Conservation (phyloP, 2,888 invertebrate genomes). For the Tetheella fluctuosa region DNA sequence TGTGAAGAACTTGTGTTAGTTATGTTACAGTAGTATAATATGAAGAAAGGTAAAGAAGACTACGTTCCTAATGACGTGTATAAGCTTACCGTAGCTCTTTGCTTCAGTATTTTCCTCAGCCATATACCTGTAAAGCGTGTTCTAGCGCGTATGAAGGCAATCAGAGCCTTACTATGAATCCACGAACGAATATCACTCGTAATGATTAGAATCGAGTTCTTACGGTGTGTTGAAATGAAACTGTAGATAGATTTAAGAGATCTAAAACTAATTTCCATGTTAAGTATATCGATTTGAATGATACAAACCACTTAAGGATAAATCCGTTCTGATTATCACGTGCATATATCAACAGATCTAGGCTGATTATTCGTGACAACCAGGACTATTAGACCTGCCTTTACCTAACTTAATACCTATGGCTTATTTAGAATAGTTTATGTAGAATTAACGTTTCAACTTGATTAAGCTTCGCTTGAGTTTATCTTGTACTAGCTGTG, state of each 20-base stretch:
- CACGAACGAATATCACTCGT: neutral
- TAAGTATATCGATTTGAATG: constrained; percentile 1
- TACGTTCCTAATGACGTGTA: neutral
- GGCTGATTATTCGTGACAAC: neutral
- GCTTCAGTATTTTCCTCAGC: neutral
- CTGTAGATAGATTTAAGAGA: neutral
- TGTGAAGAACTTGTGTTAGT: no score
- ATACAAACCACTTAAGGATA: neutral
- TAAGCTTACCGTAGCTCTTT: neutral
- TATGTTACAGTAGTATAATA: no score
- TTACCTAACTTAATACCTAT: neutral
- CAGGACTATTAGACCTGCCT: neutral
- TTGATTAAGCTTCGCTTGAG: no score
- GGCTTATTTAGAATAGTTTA: neutral
- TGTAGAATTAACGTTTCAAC: neutral
- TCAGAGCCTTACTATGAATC: neutral
- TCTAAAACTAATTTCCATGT: neutral
- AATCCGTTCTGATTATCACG: neutral
- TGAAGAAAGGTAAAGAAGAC: no score
- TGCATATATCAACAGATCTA: neutral
- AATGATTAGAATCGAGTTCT: neutral
- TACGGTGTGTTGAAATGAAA: neutral
- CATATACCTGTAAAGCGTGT: constrained; percentile 6
- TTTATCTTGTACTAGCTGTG: no score
- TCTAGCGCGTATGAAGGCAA: constrained; percentile 2